A percentile compares a stretch with the other conserved stretches of the same genome.
phyloP scores from a whole-genome alignment of 2,888 invertebrate species.

The Leptinotarsa juncta region DNA sequence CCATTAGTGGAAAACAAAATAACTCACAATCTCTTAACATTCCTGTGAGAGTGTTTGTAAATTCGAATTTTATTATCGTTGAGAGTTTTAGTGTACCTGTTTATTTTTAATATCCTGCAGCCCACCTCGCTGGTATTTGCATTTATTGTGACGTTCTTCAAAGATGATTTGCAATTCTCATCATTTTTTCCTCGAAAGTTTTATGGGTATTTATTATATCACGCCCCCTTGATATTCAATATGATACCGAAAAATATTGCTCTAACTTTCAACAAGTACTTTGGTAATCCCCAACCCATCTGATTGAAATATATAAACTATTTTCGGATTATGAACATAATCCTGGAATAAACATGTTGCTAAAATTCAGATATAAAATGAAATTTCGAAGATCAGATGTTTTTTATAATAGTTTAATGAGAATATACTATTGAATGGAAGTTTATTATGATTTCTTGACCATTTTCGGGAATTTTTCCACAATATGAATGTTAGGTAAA shows the following conservation, averaged over 20 bases:
- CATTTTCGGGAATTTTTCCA: no score
- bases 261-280: not conserved
- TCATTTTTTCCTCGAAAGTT: not conserved
- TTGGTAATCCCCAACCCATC: not conserved
- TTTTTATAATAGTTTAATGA: no score
- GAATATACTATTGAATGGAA: no score
- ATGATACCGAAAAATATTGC: not conserved
- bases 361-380: no score
- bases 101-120: constrained; percentile 6
- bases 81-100: constrained; percentile 14
- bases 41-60: not conserved
- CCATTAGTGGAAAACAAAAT: not conserved
- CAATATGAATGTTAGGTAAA: no score
- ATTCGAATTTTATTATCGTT: not conserved
- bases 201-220: not conserved
- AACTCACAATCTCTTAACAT: not conserved
- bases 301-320: not conserved
- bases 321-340: not conserved
- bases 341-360: no score
- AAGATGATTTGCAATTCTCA: not conserved
- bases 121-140: not conserved
- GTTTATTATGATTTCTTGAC: no score
- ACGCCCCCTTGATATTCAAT: not conserved
- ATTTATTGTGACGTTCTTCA: not conserved
- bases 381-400: no score